Evolutionary conservation across 2,797 vertebrate species (phyloP), one percentile per base, ranked within the genome.

Genomic region (Rhyacichthys aspro): DNA sequence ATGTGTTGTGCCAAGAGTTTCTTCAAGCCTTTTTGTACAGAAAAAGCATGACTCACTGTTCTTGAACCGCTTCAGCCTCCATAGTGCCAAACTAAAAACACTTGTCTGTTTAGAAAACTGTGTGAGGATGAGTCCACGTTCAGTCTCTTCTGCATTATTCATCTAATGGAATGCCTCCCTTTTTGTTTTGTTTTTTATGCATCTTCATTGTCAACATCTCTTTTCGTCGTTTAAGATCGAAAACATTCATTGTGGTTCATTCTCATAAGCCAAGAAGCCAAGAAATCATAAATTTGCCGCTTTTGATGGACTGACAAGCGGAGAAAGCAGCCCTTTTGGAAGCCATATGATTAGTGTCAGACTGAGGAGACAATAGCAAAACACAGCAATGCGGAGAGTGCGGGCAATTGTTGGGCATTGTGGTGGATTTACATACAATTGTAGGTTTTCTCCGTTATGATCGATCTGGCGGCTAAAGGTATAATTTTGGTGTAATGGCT

Each of bases 401-500:
- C 56, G 70, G 47, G n/a, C 15, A 43, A 42, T 58, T 7, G 38
- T 65, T 15, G 32, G 57, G 23, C 1, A 18, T 44, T 36, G 57
- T 19, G 19, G 39, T 18, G 49, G 46, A 78, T 86, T 74, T 78
- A 54, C 63, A 70, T 57, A 19, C 64, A 79, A 81, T 70, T 70
- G 59, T 74, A 59, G 73, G 75, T 78, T 78, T 83, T 75, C 59
- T 70, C 36, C n/a, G 32, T 28, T 55, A 1, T 70, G 75, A 86
- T 76, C 38, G 65, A 84, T 79, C 33, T 18, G 18, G 61, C 78
- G 57, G 57, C 36, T 59, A 54, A 60, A 83, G 56, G 69, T 84
- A 64, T 80, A 70, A 84, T 88, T 85, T 83, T 28, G 41, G 17
- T 33, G 53, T 71, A 82, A 79, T 71, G 54, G 48, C 49, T 73